Conservation (phyloP, 2,113 vertebrate species). For the Chaetura pelagica region DNA sequence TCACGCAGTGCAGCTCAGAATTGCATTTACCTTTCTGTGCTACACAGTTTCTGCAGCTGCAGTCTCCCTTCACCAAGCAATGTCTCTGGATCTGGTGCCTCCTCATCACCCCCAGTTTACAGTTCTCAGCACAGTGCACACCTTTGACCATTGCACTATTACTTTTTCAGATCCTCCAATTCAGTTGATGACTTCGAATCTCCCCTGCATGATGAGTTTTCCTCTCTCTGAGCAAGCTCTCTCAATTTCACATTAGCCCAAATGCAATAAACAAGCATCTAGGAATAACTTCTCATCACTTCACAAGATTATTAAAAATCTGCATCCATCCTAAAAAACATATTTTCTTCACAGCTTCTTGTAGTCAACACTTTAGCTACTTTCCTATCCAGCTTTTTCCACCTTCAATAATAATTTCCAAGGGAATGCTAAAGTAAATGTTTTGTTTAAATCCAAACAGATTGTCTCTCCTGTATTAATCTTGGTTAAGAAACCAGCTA, state of each 20-base stretch:
- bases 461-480: not conserved
- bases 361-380: not conserved
- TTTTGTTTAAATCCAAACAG: not conserved
- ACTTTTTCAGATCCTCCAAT: not conserved
- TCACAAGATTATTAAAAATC: not conserved
- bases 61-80: not conserved
- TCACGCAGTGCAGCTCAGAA: not conserved
- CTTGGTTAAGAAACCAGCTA: not conserved
- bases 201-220: not conserved
- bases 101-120: not conserved
- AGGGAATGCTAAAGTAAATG: not conserved
- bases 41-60: not conserved
- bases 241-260: not conserved
- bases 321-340: not conserved
- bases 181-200: not conserved
- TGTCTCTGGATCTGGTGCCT: not conserved
- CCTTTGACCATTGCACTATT: accelerated
- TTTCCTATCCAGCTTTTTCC: not conserved
- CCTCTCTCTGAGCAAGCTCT: not conserved
- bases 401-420: not conserved
- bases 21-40: not conserved
- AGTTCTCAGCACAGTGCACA: not conserved
- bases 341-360: not conserved
- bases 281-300: not conserved
- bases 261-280: not conserved